Percentiles rank a stretch among this genome's conserved stretches.
Conservation (phyloP, 2,113 vertebrate species). For the Chaetodon trifascialis region DNA sequence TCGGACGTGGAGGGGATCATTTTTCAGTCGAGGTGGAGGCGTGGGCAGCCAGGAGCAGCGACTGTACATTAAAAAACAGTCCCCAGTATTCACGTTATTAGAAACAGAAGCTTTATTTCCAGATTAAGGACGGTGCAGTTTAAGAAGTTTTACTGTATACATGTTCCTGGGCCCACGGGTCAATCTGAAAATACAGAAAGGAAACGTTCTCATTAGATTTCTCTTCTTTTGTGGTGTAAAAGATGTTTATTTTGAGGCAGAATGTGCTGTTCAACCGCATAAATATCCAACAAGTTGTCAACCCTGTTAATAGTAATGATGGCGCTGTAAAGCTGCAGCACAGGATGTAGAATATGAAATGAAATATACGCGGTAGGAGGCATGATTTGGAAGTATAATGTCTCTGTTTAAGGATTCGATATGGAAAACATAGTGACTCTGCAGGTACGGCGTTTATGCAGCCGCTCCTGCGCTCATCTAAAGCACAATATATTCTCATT, state of each 20-base stretch:
- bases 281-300: not conserved
- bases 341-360: not conserved
- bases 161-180: not conserved
- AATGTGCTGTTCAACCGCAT: not conserved
- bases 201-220: not conserved
- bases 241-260: not conserved
- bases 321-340: too few species aligned
- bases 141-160: not conserved
- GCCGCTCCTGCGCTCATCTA: slow-evolving; percentile 14
- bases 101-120: not conserved
- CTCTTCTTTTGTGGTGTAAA: not conserved
- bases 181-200: not conserved
- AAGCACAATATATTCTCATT: slow-evolving; percentile 41
- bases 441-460: not conserved
- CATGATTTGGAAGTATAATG: slow-evolving; percentile 17
- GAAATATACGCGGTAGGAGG: not conserved
- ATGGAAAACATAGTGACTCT: not conserved
- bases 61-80: not conserved
- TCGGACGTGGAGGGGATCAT: not conserved
- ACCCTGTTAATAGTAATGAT: not conserved
- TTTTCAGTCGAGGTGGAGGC: not conserved
- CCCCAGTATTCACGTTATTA: not conserved
- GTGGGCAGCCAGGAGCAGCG: not conserved
- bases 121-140: not conserved
- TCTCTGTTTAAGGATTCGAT: not conserved